Conservation (phyloP, 2,113 vertebrate genomes). For the Cryptomyrus ogoouensis region DNA sequence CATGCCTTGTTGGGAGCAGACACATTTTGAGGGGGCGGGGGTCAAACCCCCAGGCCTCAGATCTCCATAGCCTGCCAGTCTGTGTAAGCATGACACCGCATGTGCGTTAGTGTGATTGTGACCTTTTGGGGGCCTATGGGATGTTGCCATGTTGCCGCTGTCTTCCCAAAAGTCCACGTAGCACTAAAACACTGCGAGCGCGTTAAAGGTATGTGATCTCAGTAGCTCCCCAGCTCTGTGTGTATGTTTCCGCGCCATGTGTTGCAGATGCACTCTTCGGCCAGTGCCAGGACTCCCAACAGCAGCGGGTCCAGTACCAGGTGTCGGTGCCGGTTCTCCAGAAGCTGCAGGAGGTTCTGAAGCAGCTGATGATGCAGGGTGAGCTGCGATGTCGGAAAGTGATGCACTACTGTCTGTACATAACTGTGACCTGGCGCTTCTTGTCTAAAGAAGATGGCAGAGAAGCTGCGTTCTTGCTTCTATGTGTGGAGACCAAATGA, state of each 20-base stretch:
- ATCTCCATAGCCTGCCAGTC: background rate
- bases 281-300: slow-evolving; percentile 70
- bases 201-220: background rate
- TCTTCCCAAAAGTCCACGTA: background rate
- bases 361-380: slow-evolving; percentile 87
- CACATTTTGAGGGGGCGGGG: background rate
- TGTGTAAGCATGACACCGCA: background rate
- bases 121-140: background rate
- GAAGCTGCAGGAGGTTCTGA: slow-evolving; percentile 77
- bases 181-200: background rate
- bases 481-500: background rate
- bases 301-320: slow-evolving; percentile 70
- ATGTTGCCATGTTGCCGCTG: background rate
- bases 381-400: slow-evolving; percentile 25
- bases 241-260: background rate
- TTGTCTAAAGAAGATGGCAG: background rate
- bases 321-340: slow-evolving; percentile 76
- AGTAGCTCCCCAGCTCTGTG: background rate
- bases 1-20: background rate
- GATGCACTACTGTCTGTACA: background rate
- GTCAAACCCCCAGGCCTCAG: background rate
- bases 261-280: slow-evolving; percentile 87
- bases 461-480: background rate
- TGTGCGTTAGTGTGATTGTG: background rate
- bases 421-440: background rate